These are phyloP conservation scores for Cinara cedri DNA, from an alignment of 2,888 invertebrate genomes.

Conservation along the genomic window DNA sequence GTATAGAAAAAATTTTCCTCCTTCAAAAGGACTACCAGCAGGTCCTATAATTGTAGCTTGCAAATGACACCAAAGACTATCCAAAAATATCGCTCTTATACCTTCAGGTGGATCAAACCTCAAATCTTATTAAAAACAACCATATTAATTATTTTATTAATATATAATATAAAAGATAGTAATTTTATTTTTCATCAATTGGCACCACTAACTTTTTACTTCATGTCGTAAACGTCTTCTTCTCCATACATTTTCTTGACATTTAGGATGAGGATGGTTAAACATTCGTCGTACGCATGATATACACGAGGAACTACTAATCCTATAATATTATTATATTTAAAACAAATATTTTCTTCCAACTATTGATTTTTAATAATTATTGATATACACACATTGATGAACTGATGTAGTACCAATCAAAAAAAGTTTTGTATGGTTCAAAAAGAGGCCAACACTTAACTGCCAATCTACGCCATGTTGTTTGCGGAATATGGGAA, in stretches of 20 bases:
- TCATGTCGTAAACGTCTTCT: slow-evolving; percentile 80
- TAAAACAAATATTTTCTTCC: slow-evolving; percentile 57
- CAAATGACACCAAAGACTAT: slow-evolving; percentile 86
- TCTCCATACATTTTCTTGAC: slow-evolving; percentile 82
- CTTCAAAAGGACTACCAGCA: slow-evolving; percentile 90
- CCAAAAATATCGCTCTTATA: slow-evolving; percentile 81
- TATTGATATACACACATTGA: slow-evolving; percentile 49
- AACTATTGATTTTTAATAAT: background rate
- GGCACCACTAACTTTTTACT: slow-evolving; percentile 65
- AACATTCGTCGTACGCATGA: slow-evolving; percentile 87
- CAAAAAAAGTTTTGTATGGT: slow-evolving; percentile 72
- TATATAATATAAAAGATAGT: background rate
- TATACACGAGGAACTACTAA: slow-evolving; percentile 84
- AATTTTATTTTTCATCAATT: background rate
- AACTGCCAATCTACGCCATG: slow-evolving; percentile 80
- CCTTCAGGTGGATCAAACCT: slow-evolving; percentile 84
- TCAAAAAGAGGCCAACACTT: slow-evolving; percentile 86
- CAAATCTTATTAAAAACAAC: slow-evolving; percentile 63
- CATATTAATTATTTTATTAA: background rate
- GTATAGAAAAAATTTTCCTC: slow-evolving; percentile 88
- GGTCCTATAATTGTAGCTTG: slow-evolving; percentile 92
- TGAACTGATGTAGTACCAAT: slow-evolving; percentile 78
- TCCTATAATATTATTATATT: slow-evolving; percentile 65
- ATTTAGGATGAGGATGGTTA: slow-evolving; percentile 71
- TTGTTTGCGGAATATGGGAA: slow-evolving; percentile 76